phyloP scores from a whole-genome alignment of 23 tunicate species.

The Halocynthia roretzi region DNA sequence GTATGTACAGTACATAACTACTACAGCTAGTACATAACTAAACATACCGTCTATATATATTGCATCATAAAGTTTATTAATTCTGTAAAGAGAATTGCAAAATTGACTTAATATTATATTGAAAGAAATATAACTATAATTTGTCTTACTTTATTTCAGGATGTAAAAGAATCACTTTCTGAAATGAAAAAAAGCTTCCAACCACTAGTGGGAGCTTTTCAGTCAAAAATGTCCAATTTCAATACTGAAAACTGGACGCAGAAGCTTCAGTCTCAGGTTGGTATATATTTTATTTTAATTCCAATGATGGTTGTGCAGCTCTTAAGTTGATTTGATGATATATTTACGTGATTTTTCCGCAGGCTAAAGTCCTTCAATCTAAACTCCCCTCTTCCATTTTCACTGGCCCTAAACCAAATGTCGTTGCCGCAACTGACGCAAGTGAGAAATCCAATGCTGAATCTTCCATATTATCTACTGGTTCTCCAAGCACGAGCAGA shows the following conservation, averaged over 20 bases:
- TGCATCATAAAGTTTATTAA: too few relatives aligned
- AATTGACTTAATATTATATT: too few relatives aligned
- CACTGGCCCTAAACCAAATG: constrained; percentile 1
- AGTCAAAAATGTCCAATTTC: constrained; percentile 36
- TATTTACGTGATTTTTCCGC: neutral
- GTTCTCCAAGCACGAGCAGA: too few relatives aligned
- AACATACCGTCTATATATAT: too few relatives aligned
- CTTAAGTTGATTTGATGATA: neutral
- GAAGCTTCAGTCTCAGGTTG: constrained; percentile 28
- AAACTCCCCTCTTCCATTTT: constrained; percentile 13
- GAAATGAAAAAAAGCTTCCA: constrained; percentile 24
- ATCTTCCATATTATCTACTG: too few relatives aligned
- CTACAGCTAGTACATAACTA: too few relatives aligned
- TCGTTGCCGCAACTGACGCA: neutral
- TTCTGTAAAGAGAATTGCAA: too few relatives aligned
- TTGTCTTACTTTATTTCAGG: neutral
- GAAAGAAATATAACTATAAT: neutral
- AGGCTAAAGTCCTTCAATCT: constrained; percentile 25
- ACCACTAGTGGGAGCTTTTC: constrained; percentile 28
- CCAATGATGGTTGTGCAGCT: neutral
- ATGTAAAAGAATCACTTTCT: constrained; percentile 22
- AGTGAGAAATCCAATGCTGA: neutral
- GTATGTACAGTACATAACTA: too few relatives aligned
- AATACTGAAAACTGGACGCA: constrained; percentile 21
- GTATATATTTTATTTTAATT: neutral